Evolutionary conservation across 2,797 vertebrate species (phyloP).

Genomic region (Tolypeutes matacus): DNA sequence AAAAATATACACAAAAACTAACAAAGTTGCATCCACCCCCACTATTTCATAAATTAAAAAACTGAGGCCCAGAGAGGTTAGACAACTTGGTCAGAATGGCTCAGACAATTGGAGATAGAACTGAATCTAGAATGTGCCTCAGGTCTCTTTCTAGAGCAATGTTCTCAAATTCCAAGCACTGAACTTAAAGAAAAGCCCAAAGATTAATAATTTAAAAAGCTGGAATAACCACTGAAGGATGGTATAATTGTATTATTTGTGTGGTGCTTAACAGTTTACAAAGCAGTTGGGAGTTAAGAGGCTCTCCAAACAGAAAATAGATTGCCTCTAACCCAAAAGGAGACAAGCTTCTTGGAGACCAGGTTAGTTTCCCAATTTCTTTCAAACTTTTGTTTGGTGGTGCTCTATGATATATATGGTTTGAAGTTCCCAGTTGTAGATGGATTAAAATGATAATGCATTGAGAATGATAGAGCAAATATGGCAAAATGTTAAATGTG

Average conservation of each 20-base stretch:
- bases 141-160: slow-evolving; percentile 3
- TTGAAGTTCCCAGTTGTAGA: slow-evolving; percentile 16
- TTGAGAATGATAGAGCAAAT: too few species aligned
- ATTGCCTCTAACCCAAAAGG: slow-evolving; percentile 26
- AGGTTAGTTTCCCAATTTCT: slow-evolving; percentile 46
- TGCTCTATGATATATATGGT: not conserved
- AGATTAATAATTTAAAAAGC: slow-evolving; percentile 12
- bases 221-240: not conserved
- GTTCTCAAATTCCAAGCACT: slow-evolving; percentile 6
- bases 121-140: not conserved
- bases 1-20: not conserved
- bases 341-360: slow-evolving; percentile 22
- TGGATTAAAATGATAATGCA: slow-evolving; percentile 59
- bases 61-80: not conserved
- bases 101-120: not conserved
- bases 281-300: slow-evolving; percentile 18
- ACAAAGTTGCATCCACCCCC: not conserved
- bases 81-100: not conserved
- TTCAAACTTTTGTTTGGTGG: slow-evolving; percentile 57
- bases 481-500: too few species aligned
- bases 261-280: slow-evolving; percentile 39
- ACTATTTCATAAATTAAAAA: not conserved
- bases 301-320: slow-evolving; percentile 48
- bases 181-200: not conserved
- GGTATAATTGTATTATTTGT: not conserved